Evolutionary conservation across 1,140 invertebrate species (phyloP), one percentile per base, ranked within the genome.

Genomic region (Leptoteleia sp.): DNA sequence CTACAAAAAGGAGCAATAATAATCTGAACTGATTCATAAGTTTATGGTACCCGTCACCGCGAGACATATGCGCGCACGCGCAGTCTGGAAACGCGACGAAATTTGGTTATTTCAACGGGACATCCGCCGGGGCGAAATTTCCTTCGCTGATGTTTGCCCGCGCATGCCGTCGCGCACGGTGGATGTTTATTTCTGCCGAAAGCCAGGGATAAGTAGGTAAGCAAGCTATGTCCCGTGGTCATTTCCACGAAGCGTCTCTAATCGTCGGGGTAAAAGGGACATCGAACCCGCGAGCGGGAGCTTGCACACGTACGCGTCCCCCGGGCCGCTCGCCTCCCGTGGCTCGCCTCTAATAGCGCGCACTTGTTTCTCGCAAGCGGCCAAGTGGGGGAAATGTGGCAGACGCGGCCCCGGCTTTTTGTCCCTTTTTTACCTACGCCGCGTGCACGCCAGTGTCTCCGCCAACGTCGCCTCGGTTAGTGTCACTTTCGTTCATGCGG

Each of bases 231-330:
- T 64, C 48, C 55, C 11, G 27, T 31, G 62, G 42, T 40, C 22
- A 45, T 45, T 76, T 67, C 54, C 38, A 35, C 50, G 71, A 67
- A 67, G 71, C 55, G 61, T 43, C 61, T 73, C 52, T 54, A 67
- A 76, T 76, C 61, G 47, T 1, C 61, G 54, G 29, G 54, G 38
- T 62, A 42, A 68, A 76, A 76, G 72, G 72, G 72, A 76, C 72
- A 76, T 76, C 72, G 72, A 76, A 76, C 72, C 13, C 72, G 64
- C 72, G 62, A 76, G 38, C 71, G 61, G 42, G 47, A 50, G 61
- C 43, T 75, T 52, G 27, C 61, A 50, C 52, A 50, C 71, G 54
- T 67, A 54, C 47, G 9, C 19, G 8, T 19, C 62, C 45, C 6
- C 6, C 6, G 3, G 11, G 37, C 17, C 27, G 13, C 25, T 11